Percentiles rank a stretch among this genome's conserved stretches.
phyloP scores from a whole-genome alignment of 2,113 vertebrate genomes.

The Zosterops hypoxanthus region DNA sequence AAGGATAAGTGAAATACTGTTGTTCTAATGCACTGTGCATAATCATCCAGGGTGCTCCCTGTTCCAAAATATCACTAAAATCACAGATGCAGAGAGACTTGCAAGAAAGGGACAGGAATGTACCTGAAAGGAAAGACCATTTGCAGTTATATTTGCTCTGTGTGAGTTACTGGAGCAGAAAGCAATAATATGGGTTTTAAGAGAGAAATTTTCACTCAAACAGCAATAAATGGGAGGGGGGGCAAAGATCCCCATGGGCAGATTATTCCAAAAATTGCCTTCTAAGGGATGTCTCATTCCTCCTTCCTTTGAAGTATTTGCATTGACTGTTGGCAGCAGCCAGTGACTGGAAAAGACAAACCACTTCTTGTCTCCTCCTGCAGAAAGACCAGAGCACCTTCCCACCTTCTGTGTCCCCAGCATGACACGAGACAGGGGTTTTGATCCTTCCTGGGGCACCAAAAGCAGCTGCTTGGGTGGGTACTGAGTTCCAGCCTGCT shows the following conservation, averaged over 20 bases:
- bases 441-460: not conserved
- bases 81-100: not conserved
- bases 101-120: not conserved
- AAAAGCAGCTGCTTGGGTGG: not conserved
- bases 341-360: not conserved
- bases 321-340: not conserved
- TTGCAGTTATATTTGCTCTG: not conserved
- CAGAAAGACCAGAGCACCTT: not conserved
- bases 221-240: not conserved
- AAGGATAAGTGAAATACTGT: not conserved
- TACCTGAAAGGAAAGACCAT: slow-evolving; percentile 31
- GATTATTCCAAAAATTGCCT: not conserved
- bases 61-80: slow-evolving; percentile 7
- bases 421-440: accelerated
- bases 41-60: not conserved
- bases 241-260: not conserved
- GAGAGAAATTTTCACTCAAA: slow-evolving; percentile 4
- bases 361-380: not conserved
- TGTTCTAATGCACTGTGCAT: not conserved
- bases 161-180: not conserved
- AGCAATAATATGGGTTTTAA: not conserved
- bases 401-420: not conserved
- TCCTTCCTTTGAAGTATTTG: not conserved
- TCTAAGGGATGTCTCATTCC: not conserved
- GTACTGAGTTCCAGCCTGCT: not conserved